These are phyloP conservation scores for Pachycephala philippinensis DNA, from an alignment of 2,113 vertebrate species.

Conservation along the genomic window DNA sequence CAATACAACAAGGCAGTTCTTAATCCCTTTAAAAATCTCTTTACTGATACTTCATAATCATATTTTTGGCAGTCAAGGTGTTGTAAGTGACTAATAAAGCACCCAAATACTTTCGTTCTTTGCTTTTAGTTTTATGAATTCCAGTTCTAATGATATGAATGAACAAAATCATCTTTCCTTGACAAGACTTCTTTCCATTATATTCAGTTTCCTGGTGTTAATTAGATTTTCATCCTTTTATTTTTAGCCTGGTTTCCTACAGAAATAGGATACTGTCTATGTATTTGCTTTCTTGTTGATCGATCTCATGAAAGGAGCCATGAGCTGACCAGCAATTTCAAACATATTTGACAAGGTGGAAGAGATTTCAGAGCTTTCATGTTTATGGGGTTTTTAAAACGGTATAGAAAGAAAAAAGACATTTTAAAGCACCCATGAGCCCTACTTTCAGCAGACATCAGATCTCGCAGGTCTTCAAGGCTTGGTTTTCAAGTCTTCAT, in stretches of 20 bases:
- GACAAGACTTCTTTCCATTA: not conserved
- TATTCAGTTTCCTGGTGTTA: not conserved
- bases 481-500: not conserved
- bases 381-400: rapidly evolving
- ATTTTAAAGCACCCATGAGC: not conserved
- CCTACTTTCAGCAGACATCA: not conserved
- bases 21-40: not conserved
- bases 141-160: not conserved
- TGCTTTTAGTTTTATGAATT: not conserved
- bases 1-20: not conserved
- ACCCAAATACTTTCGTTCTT: not conserved
- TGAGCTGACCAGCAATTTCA: not conserved
- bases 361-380: not conserved
- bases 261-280: not conserved
- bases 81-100: not conserved
- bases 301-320: not conserved
- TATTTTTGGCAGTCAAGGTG: not conserved
- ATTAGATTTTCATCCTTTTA: not conserved
- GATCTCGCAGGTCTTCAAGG: not conserved
- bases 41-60: not conserved
- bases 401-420: not conserved
- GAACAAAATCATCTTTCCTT: not conserved
- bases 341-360: not conserved
- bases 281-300: not conserved
- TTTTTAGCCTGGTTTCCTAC: not conserved